These are phyloP conservation scores for Aspiorhynchus laticeps DNA, from an alignment of 2,113 vertebrate genomes.

Conservation along the genomic window DNA sequence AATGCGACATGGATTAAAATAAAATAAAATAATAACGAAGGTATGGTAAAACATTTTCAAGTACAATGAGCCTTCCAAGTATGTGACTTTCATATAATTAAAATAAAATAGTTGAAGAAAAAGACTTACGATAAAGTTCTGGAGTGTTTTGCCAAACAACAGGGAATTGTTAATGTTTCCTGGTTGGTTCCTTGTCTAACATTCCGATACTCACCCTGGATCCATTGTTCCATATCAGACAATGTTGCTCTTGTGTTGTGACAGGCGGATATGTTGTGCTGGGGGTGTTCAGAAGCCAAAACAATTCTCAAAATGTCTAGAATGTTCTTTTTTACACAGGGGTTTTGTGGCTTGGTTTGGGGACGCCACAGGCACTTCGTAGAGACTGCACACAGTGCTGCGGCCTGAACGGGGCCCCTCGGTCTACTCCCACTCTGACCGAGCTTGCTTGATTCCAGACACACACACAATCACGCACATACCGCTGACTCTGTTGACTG, in stretches of 20 bases:
- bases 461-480: not conserved
- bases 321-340: conserved; percentile 59
- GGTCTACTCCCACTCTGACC: conserved; percentile 31
- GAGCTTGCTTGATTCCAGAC: not conserved
- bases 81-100: not conserved
- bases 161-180: not conserved
- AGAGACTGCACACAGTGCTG: conserved; percentile 49
- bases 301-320: conserved; percentile 66
- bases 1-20: too few species aligned
- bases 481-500: not conserved
- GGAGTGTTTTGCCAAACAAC: not conserved
- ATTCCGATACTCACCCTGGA: conserved; percentile 33
- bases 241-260: conserved; percentile 55
- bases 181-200: conserved; percentile 4
- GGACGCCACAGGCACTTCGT: conserved; percentile 54
- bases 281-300: conserved; percentile 62
- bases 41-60: not conserved
- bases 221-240: conserved; percentile 47
- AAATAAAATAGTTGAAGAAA: not conserved
- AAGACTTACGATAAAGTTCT: not conserved
- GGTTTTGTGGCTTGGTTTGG: conserved; percentile 53
- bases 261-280: conserved; percentile 46
- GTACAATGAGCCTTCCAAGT: not conserved
- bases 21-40: not conserved
- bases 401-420: conserved; percentile 32